These are phyloP conservation scores for Rutilus rutilus DNA, from an alignment of 2,113 vertebrate genomes.

Conservation along the genomic window DNA sequence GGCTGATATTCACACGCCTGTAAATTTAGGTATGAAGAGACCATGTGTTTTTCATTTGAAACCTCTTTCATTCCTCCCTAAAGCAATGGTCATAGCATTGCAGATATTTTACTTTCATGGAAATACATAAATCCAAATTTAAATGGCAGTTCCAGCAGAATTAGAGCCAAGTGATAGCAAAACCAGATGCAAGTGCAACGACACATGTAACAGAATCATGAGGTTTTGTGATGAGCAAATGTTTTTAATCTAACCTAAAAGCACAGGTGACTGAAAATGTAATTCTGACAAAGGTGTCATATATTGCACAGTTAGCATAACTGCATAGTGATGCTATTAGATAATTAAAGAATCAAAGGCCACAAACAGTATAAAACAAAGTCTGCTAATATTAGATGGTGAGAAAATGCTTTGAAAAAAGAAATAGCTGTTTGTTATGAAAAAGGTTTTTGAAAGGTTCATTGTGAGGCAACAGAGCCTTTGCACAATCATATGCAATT, in stretches of 20 bases:
- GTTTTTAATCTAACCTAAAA: background rate
- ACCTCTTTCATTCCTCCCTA: conserved; percentile 49
- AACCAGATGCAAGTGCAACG: conserved; percentile 62
- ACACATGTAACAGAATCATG: conserved; percentile 25
- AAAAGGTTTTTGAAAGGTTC: background rate
- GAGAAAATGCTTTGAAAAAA: background rate
- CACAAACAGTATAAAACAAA: background rate
- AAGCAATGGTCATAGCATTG: conserved; percentile 58
- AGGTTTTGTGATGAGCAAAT: background rate
- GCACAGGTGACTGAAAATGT: background rate
- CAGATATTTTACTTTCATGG: conserved; percentile 70
- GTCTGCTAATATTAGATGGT: background rate
- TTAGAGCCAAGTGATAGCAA: conserved; percentile 65
- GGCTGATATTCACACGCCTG: conserved; percentile 40
- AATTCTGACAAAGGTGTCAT: background rate
- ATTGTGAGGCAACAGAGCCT: too few relatives aligned
- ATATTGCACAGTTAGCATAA: background rate
- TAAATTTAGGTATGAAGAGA: conserved; percentile 24
- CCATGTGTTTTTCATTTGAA: conserved; percentile 72
- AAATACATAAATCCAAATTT: conserved; percentile 67
- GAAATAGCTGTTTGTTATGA: background rate
- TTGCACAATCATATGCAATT: background rate
- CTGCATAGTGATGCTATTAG: background rate
- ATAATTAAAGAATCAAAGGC: background rate
- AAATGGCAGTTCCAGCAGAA: conserved; percentile 57